phyloP scores from a whole-genome alignment of 1,140 invertebrate genomes.

The Microplitis demolitor region DNA sequence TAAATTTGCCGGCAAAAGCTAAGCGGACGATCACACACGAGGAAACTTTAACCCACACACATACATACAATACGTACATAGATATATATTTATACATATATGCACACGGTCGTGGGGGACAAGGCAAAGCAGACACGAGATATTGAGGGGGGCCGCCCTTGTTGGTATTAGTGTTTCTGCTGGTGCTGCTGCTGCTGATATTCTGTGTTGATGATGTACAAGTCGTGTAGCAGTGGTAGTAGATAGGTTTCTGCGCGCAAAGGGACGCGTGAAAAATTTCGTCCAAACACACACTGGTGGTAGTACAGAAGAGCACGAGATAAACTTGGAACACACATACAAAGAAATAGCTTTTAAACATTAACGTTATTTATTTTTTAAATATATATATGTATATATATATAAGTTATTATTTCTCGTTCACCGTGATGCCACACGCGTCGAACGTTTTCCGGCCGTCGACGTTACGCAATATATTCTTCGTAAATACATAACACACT shows the following conservation, averaged over 20 bases:
- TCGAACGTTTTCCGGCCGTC: constrained; percentile 24
- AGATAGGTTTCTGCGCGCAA: constrained; percentile 17
- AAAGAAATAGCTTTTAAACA: background rate
- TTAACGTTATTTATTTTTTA: background rate
- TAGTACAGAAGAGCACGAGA: background rate
- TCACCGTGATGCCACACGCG: constrained; percentile 19
- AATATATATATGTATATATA: background rate
- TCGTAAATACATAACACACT: constrained; percentile 34
- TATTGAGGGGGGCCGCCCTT: constrained; percentile 4
- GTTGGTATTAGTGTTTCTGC: constrained; percentile 2
- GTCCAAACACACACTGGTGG: background rate
- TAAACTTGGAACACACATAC: background rate
- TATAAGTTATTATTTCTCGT: background rate
- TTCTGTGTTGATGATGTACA: background rate
- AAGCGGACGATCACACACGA: constrained; percentile 12
- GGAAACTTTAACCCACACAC: background rate
- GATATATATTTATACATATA: background rate
- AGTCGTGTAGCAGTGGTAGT: too few species aligned
- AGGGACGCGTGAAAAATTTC: constrained; percentile 26
- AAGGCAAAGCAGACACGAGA: constrained; percentile 6
- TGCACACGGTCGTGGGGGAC: background rate
- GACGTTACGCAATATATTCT: constrained; percentile 36
- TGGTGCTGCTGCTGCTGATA: background rate
- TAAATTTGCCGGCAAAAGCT: constrained; percentile 27
- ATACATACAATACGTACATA: background rate